Evolutionary conservation across 2,113 vertebrate species (phyloP).

Genomic region (Urocitellus parryii): DNA sequence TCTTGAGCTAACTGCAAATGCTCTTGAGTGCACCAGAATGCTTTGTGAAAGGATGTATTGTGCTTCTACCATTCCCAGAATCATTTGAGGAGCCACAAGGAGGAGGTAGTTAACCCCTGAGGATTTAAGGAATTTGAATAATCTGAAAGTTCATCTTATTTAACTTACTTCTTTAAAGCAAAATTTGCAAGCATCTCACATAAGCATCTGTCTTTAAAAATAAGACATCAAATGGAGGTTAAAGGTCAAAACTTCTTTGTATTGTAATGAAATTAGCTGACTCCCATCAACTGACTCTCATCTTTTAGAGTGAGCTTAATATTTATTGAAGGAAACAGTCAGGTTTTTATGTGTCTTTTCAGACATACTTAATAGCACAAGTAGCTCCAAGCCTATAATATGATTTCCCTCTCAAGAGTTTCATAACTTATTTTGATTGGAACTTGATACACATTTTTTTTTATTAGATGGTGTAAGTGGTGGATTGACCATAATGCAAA

Average conservation of each 20-base stretch:
- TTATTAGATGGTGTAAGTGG: not conserved
- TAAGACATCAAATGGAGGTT: not conserved
- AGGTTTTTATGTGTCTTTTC: not conserved
- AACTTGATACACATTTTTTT: slow-evolving; percentile 7
- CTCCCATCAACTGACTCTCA: slow-evolving; percentile 78
- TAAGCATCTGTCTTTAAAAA: slow-evolving; percentile 21
- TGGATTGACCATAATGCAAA: not conserved
- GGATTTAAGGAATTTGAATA: slow-evolving; percentile 30
- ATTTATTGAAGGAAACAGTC: not conserved
- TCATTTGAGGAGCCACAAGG: not conserved
- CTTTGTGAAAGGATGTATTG: not conserved
- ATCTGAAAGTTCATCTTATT: not conserved
- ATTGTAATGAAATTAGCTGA: slow-evolving; percentile 63
- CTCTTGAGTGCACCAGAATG: not conserved
- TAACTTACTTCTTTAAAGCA: slow-evolving; percentile 21
- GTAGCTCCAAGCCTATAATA: not conserved
- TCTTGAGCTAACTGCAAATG: not conserved
- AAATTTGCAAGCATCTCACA: not conserved
- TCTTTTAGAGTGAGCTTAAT: slow-evolving; percentile 73
- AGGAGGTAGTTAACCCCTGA: not conserved
- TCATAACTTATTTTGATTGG: slow-evolving; percentile 49
- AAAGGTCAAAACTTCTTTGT: slow-evolving; percentile 52
- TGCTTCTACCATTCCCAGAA: not conserved
- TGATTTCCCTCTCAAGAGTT: not conserved
- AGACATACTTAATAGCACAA: slow-evolving; percentile 20